These are phyloP conservation scores for Micrasema longulum DNA, from an alignment of 1,140 invertebrate species.

Conservation along the genomic window DNA sequence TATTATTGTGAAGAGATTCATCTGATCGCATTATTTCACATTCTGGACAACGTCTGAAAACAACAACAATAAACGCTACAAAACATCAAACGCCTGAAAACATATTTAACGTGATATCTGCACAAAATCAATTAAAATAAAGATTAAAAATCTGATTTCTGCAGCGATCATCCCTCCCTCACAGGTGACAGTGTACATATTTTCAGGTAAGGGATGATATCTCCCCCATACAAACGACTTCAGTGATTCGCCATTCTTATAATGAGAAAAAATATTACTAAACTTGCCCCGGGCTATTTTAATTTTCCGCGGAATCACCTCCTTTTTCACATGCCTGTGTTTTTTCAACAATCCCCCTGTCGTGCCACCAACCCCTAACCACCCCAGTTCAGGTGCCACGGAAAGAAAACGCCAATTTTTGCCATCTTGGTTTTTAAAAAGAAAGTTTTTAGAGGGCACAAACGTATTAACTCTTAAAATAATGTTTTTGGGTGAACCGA, in stretches of 20 bases:
- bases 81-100: no score
- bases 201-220: conserved; percentile 45
- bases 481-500: no score
- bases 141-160: background rate
- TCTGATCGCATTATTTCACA: no score
- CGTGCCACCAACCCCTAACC: background rate
- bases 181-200: conserved; percentile 30
- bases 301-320: conserved; percentile 54
- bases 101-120: no score
- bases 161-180: background rate
- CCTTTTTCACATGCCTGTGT: conserved; percentile 36
- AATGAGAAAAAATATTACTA: conserved; percentile 56
- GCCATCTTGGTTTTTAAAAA: background rate
- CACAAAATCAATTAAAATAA: no score
- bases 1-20: no score
- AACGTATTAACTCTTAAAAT: no score
- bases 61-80: no score
- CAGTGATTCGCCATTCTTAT: conserved; percentile 52
- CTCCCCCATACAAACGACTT: conserved; percentile 40
- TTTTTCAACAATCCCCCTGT: conserved; percentile 23
- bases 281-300: conserved; percentile 53
- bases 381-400: conserved; percentile 6
- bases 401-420: conserved; percentile 1
- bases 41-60: no score
- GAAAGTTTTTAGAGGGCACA: no score